A percentile compares a stretch with the other conserved stretches of the same genome.
Conservation (phyloP, 1,140 invertebrate species). For the Drosophila nebulosa region DNA sequence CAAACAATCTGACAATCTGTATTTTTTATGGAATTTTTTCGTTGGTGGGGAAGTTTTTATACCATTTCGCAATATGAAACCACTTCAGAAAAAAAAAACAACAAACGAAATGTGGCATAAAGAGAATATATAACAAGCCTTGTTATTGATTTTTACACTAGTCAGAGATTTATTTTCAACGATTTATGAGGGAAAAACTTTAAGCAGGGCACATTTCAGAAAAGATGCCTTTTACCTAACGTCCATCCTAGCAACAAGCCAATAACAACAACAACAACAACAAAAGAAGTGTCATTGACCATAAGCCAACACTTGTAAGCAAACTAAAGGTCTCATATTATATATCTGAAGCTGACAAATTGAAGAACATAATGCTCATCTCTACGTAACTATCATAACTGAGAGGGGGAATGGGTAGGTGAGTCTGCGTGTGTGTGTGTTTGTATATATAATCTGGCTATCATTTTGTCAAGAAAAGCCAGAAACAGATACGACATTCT, state of each 20-base stretch:
- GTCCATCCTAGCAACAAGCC: neutral
- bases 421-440: conserved; percentile 9
- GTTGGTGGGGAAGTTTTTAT: conserved; percentile 3
- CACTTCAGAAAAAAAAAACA: conserved; percentile 55
- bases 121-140: conserved; percentile 16
- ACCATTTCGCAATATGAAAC: conserved; percentile 47
- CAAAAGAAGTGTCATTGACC: conserved; percentile 18
- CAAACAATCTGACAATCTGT: conserved; percentile 26
- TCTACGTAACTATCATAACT: conserved; percentile 7
- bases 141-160: conserved; percentile 72
- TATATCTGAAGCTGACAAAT: conserved; percentile 60
- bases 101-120: conserved; percentile 9
- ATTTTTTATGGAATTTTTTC: neutral
- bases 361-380: conserved; percentile 45
- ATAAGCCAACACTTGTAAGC: conserved; percentile 20
- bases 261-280: too few relatives aligned
- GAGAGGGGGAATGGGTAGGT: too few relatives aligned
- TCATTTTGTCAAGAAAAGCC: conserved; percentile 22
- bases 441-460: conserved; percentile 62
- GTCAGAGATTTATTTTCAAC: conserved; percentile 55
- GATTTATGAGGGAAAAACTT: conserved; percentile 11
- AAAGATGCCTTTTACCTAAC: conserved; percentile 44
- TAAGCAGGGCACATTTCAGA: conserved; percentile 5
- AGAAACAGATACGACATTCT: conserved; percentile 61
- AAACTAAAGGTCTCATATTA: conserved; percentile 43